A percentile compares a stretch with the other conserved stretches of the same genome.
Evolutionary conservation across 2,797 vertebrate genomes (phyloP).

Genomic region (Alca torda): DNA sequence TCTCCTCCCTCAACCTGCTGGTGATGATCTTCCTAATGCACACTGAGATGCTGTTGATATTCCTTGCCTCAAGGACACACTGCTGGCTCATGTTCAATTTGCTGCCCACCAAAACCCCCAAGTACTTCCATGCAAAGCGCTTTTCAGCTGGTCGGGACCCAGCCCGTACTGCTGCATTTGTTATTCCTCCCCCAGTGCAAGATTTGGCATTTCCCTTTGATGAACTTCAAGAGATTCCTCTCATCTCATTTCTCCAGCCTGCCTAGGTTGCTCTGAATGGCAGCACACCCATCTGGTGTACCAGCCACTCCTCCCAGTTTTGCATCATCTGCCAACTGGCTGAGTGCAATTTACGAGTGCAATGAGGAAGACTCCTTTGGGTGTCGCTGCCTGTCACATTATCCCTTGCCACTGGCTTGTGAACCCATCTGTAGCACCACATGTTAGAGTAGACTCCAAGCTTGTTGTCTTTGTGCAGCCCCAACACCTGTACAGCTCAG

Average conservation of each 20-base stretch:
- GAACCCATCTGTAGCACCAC: background rate
- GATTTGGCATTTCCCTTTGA: background rate
- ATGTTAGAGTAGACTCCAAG: background rate
- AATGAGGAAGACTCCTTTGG: background rate
- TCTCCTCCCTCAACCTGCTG: background rate
- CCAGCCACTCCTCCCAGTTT: background rate
- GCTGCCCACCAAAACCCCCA: background rate
- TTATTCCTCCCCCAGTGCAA: background rate
- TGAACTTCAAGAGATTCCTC: background rate
- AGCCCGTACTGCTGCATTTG: background rate
- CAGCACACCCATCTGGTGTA: background rate
- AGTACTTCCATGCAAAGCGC: background rate
- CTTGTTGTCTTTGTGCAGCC: background rate
- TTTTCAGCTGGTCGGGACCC: background rate
- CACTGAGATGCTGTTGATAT: background rate
- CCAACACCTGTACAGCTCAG: accelerated
- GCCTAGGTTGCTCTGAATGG: background rate
- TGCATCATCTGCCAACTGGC: background rate
- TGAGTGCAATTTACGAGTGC: background rate
- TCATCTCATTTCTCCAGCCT: background rate
- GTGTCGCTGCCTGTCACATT: background rate
- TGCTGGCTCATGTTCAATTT: background rate
- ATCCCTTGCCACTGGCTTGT: background rate
- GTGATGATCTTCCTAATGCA: background rate
- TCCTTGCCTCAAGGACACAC: background rate